Evolutionary conservation across 2,113 vertebrate species (phyloP), one percentile per base, ranked within the genome.

Genomic region (Grallaria varia): DNA sequence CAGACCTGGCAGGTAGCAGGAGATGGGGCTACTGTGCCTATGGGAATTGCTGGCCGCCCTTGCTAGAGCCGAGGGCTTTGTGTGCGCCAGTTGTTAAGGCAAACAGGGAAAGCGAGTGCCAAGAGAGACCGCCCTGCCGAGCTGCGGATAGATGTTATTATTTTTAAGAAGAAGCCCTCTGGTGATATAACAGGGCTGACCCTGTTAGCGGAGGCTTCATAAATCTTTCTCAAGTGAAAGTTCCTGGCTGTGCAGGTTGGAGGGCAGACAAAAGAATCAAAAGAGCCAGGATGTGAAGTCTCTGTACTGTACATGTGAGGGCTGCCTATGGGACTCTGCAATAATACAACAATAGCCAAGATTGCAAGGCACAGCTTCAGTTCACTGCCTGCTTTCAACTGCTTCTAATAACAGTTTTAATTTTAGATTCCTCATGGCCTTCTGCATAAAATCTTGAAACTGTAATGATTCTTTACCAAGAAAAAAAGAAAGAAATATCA

Each of bases 161-260:
- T 99, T 99, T 98, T 99, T 98, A 98, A 98, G 97, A 98, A 98
- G 97, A 82, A 98, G 96, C 97, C 97, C 98, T 99, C 98, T 98
- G 98, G 97, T 98, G 98, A 98, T 98, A 98, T 97, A 98, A 98
- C 97, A 97, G 97, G 97, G 94, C 96, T 98, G 98, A 98, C 98
- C 98, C 96, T 95, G 97, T 97, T 97, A 97, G 96, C 77, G 28
- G 95, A 97, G 97, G 97, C 98, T 98, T 97, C 98, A 99, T 99
- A 99, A 99, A 99, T 99, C 99, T 99, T 98, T 96, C 93, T 97
- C 93, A 98, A 98, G 98, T 98, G 98, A 98, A 97, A 98, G 98
- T 98, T 99, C 98, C 98, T 99, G 98, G 98, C 98, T 90, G 44
- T 20, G 98, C 97, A 98, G 98, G 98, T 98, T 99, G 98, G 98